These are phyloP conservation scores for Tuberolachnus salignus DNA, from an alignment of 2,888 invertebrate species.

Conservation along the genomic window DNA sequence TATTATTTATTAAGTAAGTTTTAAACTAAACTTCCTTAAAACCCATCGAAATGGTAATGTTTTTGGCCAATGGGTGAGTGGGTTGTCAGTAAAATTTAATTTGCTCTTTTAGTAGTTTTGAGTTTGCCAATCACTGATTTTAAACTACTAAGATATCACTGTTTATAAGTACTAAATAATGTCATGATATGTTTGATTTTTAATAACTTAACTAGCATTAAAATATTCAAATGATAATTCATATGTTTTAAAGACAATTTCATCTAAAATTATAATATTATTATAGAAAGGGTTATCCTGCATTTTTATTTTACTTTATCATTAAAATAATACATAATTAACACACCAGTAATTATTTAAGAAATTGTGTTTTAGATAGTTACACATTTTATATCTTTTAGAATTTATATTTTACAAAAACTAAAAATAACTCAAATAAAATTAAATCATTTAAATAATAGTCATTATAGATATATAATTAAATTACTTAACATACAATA, in stretches of 20 bases:
- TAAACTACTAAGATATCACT: background rate
- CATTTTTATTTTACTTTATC: background rate
- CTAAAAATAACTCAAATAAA: background rate
- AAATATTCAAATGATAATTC: slow-evolving; percentile 2
- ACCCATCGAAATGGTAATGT: no score
- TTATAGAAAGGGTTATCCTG: background rate
- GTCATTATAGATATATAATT: background rate
- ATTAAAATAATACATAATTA: background rate
- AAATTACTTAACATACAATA: slow-evolving; percentile 19
- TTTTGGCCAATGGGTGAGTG: no score
- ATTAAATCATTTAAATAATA: slow-evolving; percentile 12
- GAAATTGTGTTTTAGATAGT: background rate
- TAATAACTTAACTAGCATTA: background rate
- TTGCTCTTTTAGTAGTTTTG: no score
- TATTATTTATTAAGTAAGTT: no score
- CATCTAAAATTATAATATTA: background rate
- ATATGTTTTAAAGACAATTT: background rate
- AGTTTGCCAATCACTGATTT: background rate
- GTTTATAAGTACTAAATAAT: background rate
- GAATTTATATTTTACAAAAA: slow-evolving; percentile 1
- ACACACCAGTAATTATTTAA: background rate
- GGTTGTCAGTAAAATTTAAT: no score
- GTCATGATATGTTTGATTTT: slow-evolving; percentile 40
- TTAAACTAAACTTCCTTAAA: no score
- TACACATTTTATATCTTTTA: background rate